These are phyloP conservation scores for Metopia argyrocephala DNA, from an alignment of 2,888 invertebrate species.

Conservation along the genomic window DNA sequence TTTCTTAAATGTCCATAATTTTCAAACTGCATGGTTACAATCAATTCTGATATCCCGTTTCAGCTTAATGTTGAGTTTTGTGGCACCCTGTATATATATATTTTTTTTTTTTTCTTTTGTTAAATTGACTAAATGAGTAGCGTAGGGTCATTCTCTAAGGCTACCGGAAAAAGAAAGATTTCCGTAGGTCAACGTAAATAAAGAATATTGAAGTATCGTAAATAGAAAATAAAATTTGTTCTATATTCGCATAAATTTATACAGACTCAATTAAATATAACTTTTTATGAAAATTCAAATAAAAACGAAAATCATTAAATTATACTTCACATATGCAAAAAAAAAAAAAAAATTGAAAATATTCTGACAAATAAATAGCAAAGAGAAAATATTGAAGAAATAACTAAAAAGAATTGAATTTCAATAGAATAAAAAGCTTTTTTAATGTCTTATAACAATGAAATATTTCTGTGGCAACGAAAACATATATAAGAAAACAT, in stretches of 20 bases:
- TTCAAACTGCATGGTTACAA: too few relatives aligned
- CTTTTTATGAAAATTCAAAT: background rate
- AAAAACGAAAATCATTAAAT: background rate
- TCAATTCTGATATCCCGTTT: too few relatives aligned
- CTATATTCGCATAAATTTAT: background rate
- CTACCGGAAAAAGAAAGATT: background rate
- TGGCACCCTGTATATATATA: too few relatives aligned
- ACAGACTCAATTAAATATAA: background rate
- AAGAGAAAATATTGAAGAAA: background rate
- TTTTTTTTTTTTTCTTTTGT: too few relatives aligned
- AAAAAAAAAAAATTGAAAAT: background rate
- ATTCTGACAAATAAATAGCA: background rate
- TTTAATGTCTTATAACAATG: constrained; percentile 46
- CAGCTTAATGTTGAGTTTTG: too few relatives aligned
- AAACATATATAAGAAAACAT: background rate
- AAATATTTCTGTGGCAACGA: background rate
- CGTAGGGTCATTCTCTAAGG: constrained; percentile 33
- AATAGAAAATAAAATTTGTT: constrained; percentile 40
- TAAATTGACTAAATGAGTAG: too few relatives aligned
- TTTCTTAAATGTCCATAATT: too few relatives aligned
- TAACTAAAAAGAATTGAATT: constrained; percentile 36
- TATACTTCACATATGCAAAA: background rate
- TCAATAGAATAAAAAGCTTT: constrained; percentile 42
- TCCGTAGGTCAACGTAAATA: background rate
- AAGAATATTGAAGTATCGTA: constrained; percentile 20